These are phyloP conservation scores for Lota lota DNA, from an alignment of 2,113 vertebrate genomes.

Conservation along the genomic window DNA sequence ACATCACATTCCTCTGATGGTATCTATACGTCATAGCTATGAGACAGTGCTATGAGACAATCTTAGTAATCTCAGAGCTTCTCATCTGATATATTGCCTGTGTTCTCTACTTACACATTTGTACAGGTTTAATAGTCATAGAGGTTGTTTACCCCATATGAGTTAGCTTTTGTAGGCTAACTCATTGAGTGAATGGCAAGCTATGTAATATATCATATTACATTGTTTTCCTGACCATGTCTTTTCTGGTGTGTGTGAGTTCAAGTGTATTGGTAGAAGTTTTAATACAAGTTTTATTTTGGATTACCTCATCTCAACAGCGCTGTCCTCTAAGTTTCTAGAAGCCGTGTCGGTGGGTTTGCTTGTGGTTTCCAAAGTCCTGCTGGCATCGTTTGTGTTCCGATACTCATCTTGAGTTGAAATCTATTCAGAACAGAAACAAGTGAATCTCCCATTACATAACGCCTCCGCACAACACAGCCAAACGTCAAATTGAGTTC, in stretches of 20 bases:
- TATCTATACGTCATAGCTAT: no score
- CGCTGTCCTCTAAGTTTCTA: slow-evolving; percentile 13
- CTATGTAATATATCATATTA: no score
- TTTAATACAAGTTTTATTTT: neutral
- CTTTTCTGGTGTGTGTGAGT: no score
- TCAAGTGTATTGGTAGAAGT: neutral
- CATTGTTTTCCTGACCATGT: no score
- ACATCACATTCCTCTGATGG: slow-evolving; percentile 35
- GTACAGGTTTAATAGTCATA: no score
- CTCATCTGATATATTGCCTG: no score
- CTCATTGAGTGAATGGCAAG: no score
- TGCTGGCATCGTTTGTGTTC: slow-evolving; percentile 13
- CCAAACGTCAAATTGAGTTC: neutral
- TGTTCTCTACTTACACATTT: no score
- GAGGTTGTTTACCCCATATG: no score
- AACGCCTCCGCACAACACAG: neutral
- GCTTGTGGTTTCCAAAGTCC: slow-evolving; percentile 9
- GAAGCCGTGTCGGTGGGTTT: slow-evolving; percentile 4
- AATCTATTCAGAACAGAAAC: slow-evolving; percentile 27
- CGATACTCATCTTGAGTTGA: slow-evolving; percentile 22
- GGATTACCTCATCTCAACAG: slow-evolving; percentile 48
- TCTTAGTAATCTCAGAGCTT: no score
- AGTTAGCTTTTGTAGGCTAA: no score
- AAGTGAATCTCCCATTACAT: neutral
- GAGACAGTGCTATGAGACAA: no score